Conservation (phyloP, 2,113 vertebrate species). For the Heloderma charlesbogerti region DNA sequence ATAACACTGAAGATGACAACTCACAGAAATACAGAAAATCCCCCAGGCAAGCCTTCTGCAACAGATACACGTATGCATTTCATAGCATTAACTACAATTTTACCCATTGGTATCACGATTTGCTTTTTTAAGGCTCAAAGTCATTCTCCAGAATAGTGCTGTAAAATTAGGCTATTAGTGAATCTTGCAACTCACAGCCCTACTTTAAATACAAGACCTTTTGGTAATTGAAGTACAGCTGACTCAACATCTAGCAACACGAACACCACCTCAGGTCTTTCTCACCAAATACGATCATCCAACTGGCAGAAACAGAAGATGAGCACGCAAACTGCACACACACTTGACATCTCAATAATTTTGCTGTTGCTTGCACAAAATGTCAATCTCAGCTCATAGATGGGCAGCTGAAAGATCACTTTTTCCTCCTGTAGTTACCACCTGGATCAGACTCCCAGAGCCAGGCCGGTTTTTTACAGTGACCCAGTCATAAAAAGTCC, state of each 20-base stretch:
- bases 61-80: not conserved
- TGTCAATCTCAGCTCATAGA: too few species aligned
- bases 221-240: slow-evolving; percentile 30
- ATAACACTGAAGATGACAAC: not conserved
- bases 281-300: slow-evolving; percentile 30
- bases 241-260: slow-evolving; percentile 26
- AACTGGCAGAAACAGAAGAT: slow-evolving; percentile 27
- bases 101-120: not conserved
- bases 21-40: too few species aligned
- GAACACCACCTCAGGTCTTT: not conserved
- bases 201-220: slow-evolving; percentile 24
- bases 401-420: slow-evolving; percentile 82
- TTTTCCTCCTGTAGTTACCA: slow-evolving; percentile 87
- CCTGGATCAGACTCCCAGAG: slow-evolving; percentile 92
- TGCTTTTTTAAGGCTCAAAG: not conserved
- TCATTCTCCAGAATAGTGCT: not conserved
- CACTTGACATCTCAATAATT: too few species aligned
- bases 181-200: not conserved
- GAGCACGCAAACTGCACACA: slow-evolving; percentile 39
- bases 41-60: not conserved
- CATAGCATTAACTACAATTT: slow-evolving; percentile 15
- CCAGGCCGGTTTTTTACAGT: slow-evolving; percentile 83
- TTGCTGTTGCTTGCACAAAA: too few species aligned
- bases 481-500: slow-evolving; percentile 90
- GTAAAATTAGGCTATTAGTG: not conserved